Evolutionary conservation across 2,113 vertebrate species (phyloP), one percentile per base, ranked within the genome.

Genomic region (Synchiropus splendidus): DNA sequence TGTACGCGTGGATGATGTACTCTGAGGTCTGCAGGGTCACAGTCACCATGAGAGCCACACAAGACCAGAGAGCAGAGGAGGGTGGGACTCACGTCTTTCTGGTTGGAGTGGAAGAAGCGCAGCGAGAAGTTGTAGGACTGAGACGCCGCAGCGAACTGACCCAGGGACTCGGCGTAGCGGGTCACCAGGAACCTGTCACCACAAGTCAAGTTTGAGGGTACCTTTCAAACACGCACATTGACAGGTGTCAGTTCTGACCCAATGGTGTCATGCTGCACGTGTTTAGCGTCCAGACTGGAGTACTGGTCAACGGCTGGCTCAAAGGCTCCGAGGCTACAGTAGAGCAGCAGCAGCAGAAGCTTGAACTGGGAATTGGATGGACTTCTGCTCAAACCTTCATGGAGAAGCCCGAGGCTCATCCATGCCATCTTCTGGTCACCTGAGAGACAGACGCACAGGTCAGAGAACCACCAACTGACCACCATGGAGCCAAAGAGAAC

Each of bases 101-200:
- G 95, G 87, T 99, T 99, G 44, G 95, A 99, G 88, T 99, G 95
- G 86, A 97, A 99, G 91, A 99, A 98, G 89, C 94, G 93, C 90
- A 98, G 94, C 67, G 94, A 92, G 78, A 95, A 97, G 64, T 96
- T 98, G 80, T 89, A 99, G 58, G 95, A 89, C 64, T 99, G 94
- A 59, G 93, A 94, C 38, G 95, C 92, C 77, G 92, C 92, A 70
- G 90, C 81, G 1, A 96, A 97, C 55, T 97, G 94, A 72, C 95
- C 95, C 80, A 96, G 67, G 1, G 94, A 75, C 68, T 85, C 89
- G 1, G 92, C 92, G 10, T 92, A 97, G 52, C 94, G 93, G 0
- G 95, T 98, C 75, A 99, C 78, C 70, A 97, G 86, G 56, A 91
- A 98, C 58, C 94, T 98, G 83, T 18, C n/a, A n/a, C 34, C 15